Conservation (phyloP, 2,797 vertebrate genomes). For the Nasua narica region DNA sequence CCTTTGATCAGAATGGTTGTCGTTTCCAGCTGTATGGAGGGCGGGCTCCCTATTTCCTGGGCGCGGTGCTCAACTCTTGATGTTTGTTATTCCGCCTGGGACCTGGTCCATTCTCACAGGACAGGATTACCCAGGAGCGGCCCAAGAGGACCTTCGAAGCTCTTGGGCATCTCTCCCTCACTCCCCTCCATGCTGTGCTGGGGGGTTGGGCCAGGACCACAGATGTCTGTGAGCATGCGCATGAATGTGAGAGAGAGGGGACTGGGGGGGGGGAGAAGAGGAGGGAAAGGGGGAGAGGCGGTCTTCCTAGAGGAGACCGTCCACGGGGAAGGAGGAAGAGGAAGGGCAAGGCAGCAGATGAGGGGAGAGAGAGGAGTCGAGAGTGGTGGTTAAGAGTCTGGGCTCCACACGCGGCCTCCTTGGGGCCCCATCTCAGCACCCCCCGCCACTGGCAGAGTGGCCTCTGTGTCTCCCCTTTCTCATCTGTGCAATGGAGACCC, state of each 20-base stretch:
- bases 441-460: background rate
- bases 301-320: background rate
- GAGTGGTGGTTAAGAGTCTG: accelerated
- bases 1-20: background rate
- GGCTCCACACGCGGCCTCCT: background rate
- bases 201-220: background rate
- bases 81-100: background rate
- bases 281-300: background rate
- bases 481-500: background rate
- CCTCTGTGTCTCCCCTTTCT: background rate
- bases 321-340: background rate
- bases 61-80: background rate
- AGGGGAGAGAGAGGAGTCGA: background rate
- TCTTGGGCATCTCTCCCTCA: background rate
- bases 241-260: background rate
- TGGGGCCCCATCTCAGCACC: background rate
- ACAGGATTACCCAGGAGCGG: background rate
- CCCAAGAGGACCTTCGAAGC: background rate
- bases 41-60: background rate
- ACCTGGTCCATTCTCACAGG: background rate
- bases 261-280: conserved; percentile 60
- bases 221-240: too few species aligned
- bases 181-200: background rate
- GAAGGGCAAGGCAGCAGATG: too few species aligned
- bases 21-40: background rate